Evolutionary conservation across 2,113 vertebrate genomes (phyloP).

Genomic region (Mormyrus iriodes): DNA sequence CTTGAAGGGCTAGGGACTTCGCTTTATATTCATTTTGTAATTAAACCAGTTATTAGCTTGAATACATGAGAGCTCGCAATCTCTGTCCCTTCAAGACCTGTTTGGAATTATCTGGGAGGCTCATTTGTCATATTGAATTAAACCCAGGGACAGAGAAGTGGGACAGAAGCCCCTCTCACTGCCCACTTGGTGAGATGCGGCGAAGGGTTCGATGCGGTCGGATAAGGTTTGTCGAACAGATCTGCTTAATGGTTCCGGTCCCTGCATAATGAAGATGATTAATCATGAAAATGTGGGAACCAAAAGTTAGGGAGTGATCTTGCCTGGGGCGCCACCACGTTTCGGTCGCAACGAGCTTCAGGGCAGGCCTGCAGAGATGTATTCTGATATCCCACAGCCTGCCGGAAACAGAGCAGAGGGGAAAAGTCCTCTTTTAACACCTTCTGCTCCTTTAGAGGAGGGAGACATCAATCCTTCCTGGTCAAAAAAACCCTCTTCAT

Average conservation of each 20-base stretch:
- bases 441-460: not conserved
- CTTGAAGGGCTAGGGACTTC: not conserved
- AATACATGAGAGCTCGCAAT: not conserved
- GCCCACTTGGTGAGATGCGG: not conserved
- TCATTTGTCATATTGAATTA: not conserved
- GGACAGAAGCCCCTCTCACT: not conserved
- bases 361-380: not conserved
- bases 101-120: not conserved
- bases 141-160: not conserved
- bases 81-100: not conserved
- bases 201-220: not conserved
- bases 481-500: not conserved
- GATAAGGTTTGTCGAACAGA: not conserved
- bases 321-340: not conserved
- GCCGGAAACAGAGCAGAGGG: not conserved
- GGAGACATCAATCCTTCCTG: not conserved
- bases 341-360: not conserved
- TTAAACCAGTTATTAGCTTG: not conserved
- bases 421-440: not conserved
- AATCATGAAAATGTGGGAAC: not conserved
- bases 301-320: not conserved
- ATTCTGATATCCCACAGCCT: not conserved
- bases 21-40: conserved; percentile 5
- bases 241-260: not conserved
- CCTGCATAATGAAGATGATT: not conserved